Evolutionary conservation across 2,888 invertebrate species (phyloP).

Genomic region (Cantharis lateralis): DNA sequence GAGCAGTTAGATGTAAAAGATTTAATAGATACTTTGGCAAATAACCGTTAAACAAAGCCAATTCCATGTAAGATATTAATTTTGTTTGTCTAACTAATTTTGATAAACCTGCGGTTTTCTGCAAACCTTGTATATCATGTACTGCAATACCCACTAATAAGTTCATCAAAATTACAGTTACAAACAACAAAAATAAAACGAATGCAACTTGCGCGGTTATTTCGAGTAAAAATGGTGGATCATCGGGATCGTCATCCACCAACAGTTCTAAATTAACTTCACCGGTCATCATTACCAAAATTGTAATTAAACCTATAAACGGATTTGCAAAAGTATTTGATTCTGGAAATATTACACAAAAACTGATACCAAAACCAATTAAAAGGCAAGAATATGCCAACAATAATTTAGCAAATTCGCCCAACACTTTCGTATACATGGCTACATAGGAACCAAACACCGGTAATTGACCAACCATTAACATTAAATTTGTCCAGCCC

Average conservation of each 20-base stretch:
- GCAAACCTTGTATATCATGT: conserved; percentile 83
- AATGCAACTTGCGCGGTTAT: conserved; percentile 83
- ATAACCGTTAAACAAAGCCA: conserved; percentile 79
- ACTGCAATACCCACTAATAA: conserved; percentile 85
- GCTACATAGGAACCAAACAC: conserved; percentile 89
- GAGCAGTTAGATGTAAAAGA: conserved; percentile 75
- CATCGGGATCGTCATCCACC: conserved; percentile 75
- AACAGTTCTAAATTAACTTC: conserved; percentile 79
- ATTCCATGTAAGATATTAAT: conserved; percentile 83
- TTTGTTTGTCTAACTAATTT: conserved; percentile 85
- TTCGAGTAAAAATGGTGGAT: conserved; percentile 75
- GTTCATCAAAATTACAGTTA: conserved; percentile 86
- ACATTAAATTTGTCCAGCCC: conserved; percentile 89
- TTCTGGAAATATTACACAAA: conserved; percentile 85
- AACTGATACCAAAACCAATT: conserved; percentile 85
- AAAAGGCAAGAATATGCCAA: conserved; percentile 84
- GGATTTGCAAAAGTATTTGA: conserved; percentile 83
- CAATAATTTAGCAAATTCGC: conserved; percentile 84
- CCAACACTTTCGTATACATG: conserved; percentile 87
- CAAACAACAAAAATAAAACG: conserved; percentile 79
- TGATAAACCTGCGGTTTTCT: conserved; percentile 83
- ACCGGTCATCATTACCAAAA: conserved; percentile 88
- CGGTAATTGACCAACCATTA: conserved; percentile 87
- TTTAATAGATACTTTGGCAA: conserved; percentile 75
- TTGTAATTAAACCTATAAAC: conserved; percentile 82